Evolutionary conservation across 2,797 vertebrate genomes (phyloP), one percentile per base, ranked within the genome.

Genomic region (Syndactyla subalaris): DNA sequence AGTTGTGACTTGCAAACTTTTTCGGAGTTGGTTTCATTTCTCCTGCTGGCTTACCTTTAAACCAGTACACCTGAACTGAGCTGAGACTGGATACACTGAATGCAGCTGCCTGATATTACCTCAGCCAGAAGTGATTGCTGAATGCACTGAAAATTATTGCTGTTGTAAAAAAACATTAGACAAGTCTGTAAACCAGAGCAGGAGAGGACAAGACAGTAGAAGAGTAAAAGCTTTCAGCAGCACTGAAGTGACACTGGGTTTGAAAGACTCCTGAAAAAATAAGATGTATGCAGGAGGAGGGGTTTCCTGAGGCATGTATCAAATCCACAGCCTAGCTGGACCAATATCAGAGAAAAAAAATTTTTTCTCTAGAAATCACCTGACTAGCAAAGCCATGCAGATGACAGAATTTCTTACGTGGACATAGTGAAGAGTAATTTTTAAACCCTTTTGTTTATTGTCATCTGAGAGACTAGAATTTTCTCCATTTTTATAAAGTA

Each of bases 251-350:
- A 74, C 29, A 36, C 6, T 29, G 38, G 7, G 24, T 92, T 74
- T 84, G 61, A 85, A 92, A 90, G 10, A 29, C 36, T 72, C 29
- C 52, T 83, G 23, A 72, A 92, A 91, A 75, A 5, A 18, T 13
- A 67, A 76, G 9, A 34, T 63, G 16, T n/a, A 71, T 81, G 26
- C 38, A 88, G 32, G 32, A 57, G 74, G 58, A 85, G 38, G 14
- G 10, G 57, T 88, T 68, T 84, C 26, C 39, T 45, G 80, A 86
- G 61, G 20, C n/a, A 48, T 6, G 14, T 41, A 54, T 78, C 49
- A 91, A 92, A 65, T 5, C 16, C 38, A 65, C 26, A 90, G 22
- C 41, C 10, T 48, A 79, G 32, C 18, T 29, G 54, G 59, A 79
- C 21, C 0, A 0, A 51, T 39, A 32, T 68, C 34, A 79, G 15